phyloP scores from a whole-genome alignment of 2,888 invertebrate species.

The Lasioglossum vierecki region DNA sequence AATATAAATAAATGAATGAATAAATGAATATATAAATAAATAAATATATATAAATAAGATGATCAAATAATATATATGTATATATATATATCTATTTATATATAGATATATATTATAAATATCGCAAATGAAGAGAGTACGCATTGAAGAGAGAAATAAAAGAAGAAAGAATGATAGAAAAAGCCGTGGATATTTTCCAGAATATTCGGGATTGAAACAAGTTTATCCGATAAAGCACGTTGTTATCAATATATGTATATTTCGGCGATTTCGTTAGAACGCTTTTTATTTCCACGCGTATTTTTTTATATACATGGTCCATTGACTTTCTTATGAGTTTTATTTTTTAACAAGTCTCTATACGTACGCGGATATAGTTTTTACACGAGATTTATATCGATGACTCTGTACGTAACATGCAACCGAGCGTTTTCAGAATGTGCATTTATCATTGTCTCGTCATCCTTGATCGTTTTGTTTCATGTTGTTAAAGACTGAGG shows the following conservation, averaged over 20 bases:
- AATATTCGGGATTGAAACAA: slow-evolving; percentile 65
- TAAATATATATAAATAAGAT: slow-evolving; percentile 62
- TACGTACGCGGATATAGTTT: slow-evolving; percentile 40
- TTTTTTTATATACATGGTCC: slow-evolving; percentile 50
- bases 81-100: slow-evolving; percentile 66
- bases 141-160: slow-evolving; percentile 52
- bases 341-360: slow-evolving; percentile 16
- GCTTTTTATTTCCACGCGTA: slow-evolving; percentile 44
- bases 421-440: slow-evolving; percentile 32
- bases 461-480: slow-evolving; percentile 40
- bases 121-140: slow-evolving; percentile 61
- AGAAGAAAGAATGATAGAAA: background rate
- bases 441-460: slow-evolving; percentile 37
- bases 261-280: slow-evolving; percentile 41
- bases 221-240: slow-evolving; percentile 48
- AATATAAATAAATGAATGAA: slow-evolving; percentile 65
- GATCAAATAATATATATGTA: slow-evolving; percentile 62
- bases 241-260: slow-evolving; percentile 20
- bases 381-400: slow-evolving; percentile 60
- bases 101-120: slow-evolving; percentile 72
- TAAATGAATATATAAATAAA: slow-evolving; percentile 68
- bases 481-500: slow-evolving; percentile 62
- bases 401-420: slow-evolving; percentile 36
- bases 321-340: slow-evolving; percentile 38
- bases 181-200: slow-evolving; percentile 74